These are phyloP conservation scores for Benthochromis sp. DNA, from an alignment of 2,113 vertebrate genomes.

Conservation along the genomic window DNA sequence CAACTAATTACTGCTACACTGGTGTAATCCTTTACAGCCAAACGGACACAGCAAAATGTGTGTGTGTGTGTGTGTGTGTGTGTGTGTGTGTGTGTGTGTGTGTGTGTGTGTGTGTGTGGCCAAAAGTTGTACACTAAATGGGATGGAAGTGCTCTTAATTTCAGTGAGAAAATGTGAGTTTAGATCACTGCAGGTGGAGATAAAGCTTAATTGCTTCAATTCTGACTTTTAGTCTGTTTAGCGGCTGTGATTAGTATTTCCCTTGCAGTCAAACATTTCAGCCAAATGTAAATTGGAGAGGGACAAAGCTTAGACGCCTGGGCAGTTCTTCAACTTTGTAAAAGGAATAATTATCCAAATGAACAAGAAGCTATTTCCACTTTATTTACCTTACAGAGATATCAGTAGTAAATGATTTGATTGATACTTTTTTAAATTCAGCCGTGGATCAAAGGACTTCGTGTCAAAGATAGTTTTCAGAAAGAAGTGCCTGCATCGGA, in stretches of 20 bases:
- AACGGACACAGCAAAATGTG: neutral
- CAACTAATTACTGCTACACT: slow-evolving; percentile 62
- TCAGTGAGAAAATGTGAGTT: neutral
- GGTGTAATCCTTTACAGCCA: slow-evolving; percentile 42
- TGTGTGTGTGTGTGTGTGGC: neutral
- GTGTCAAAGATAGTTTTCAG: neutral
- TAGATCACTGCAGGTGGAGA: neutral
- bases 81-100: neutral
- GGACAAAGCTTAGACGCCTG: neutral
- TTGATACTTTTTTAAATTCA: neutral
- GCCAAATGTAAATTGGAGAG: neutral
- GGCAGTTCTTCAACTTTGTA: neutral
- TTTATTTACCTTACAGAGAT: neutral
- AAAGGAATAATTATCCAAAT: neutral
- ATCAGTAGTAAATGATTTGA: neutral
- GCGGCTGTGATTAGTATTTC: neutral
- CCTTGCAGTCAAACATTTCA: neutral
- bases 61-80: neutral
- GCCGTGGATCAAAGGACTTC: neutral
- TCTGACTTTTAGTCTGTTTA: neutral
- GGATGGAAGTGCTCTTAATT: neutral
- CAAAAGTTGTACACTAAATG: neutral
- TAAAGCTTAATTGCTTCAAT: neutral
- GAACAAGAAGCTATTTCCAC: neutral
- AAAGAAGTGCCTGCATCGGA: neutral